Evolutionary conservation across 2,888 invertebrate species (phyloP), one percentile per base, ranked within the genome.

Genomic region (Sipha maydis): DNA sequence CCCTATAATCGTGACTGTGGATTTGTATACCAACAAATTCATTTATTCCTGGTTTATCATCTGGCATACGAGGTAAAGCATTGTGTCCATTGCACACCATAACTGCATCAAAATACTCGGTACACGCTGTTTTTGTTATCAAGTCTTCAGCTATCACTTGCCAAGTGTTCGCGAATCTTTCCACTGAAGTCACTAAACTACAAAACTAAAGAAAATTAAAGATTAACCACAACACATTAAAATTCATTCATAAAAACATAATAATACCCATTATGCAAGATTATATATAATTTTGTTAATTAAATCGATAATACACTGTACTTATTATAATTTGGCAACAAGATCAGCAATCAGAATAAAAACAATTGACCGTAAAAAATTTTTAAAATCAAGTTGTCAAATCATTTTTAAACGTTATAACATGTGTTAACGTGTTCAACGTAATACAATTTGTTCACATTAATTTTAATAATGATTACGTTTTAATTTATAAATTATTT

Each of bases 1-100:
- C 93, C 90, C 95, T 93, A 91, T 96, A 97, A 90, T 94, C 93
- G 91, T 96, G 95, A 90, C 96, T 96, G 92, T 96, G 96, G 38
- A 95, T 92, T 79, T 94, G 91, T 83, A 92, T 92, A 1, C 96
- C 96, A 91, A 92, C 89, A 92, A 94, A 93, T 25, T 90, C 91
- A 3, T 93, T 92, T 76, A 93, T 91, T 3, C 93, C 93, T 17
- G 91, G 91, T 76, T 94, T 92, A 14, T 90, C 89, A 48, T 8
- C 2, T 1, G 94, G 94, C 19, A 89, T 90, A 3, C 89, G 89
- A 28, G 91, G 91, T 31, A 89, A 89, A 75, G 88, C 82, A 19
- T 82, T 76, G 25, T 88, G 88, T 61, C 92, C 92, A 89, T 92
- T 92, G 90, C 92, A 92, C 17, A 92, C 91, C 92, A 92, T 92